Conservation (phyloP, 2,113 vertebrate genomes). For the Azemiops feae region DNA sequence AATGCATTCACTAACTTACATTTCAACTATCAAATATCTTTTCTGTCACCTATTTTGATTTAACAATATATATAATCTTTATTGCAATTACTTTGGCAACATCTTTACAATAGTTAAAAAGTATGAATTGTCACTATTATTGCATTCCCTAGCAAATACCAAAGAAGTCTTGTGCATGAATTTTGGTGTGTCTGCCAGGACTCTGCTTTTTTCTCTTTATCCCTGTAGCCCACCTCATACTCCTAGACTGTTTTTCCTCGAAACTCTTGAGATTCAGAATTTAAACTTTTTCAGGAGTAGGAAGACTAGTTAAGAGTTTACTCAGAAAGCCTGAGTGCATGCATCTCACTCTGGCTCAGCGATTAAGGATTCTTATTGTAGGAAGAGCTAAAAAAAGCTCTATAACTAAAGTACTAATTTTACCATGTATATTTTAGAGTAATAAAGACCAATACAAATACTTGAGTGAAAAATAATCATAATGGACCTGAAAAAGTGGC, state of each 20-base stretch:
- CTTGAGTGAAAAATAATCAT: neutral
- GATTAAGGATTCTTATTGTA: neutral
- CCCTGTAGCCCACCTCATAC: neutral
- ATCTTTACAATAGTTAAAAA: neutral
- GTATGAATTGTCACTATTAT: neutral
- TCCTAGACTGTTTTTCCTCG: neutral
- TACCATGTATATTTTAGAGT: neutral
- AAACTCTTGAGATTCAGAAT: neutral
- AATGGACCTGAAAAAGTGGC: neutral
- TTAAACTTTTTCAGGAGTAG: neutral
- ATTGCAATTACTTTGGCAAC: neutral
- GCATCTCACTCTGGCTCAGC: neutral
- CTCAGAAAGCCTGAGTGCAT: neutral
- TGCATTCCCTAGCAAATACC: neutral
- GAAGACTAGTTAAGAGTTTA: neutral
- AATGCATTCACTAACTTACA: neutral
- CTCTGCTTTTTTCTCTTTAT: neutral
- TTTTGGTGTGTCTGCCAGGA: neutral
- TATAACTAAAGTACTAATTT: neutral
- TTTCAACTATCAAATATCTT: neutral
- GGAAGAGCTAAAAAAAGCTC: neutral
- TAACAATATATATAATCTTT: neutral
- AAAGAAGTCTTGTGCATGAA: conserved; percentile 7
- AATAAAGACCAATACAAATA: neutral
- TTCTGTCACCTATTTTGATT: conserved; percentile 2